Evolutionary conservation across 2,113 vertebrate genomes (phyloP).

Genomic region (Pseudolaguvia tuberculata): DNA sequence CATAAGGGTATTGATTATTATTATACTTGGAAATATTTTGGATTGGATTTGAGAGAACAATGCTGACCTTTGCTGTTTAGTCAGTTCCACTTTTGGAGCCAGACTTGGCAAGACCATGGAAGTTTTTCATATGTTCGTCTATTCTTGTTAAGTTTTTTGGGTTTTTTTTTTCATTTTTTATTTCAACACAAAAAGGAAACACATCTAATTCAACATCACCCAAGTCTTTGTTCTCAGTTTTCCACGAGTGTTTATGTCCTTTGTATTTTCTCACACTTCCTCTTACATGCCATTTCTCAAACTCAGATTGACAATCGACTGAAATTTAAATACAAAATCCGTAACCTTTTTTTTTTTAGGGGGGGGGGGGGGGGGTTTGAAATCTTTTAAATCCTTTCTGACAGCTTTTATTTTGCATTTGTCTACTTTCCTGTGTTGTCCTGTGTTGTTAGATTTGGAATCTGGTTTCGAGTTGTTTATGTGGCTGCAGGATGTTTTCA

Average conservation of each 20-base stretch:
- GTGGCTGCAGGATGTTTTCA: conserved; percentile 32
- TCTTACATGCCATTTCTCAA: background rate
- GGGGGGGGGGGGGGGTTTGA: too few species aligned
- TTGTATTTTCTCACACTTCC: conserved; percentile 2
- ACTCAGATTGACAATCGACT: conserved; percentile 9
- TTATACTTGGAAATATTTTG: conserved; percentile 44
- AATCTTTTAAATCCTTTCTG: too few species aligned
- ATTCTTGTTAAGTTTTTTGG: conserved; percentile 13
- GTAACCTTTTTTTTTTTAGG: background rate
- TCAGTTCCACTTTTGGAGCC: conserved; percentile 39
- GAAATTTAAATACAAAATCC: conserved; percentile 1
- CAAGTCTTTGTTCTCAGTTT: conserved; percentile 29
- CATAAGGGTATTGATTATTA: conserved; percentile 43
- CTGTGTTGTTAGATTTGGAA: conserved; percentile 22
- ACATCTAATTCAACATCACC: conserved; percentile 42
- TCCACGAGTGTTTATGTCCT: background rate
- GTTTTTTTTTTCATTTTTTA: conserved; percentile 30
- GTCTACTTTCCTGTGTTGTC: conserved; percentile 15
- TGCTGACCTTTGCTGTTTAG: conserved; percentile 47
- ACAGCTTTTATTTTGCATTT: conserved; percentile 7
- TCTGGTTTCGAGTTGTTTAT: background rate
- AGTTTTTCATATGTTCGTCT: conserved; percentile 36
- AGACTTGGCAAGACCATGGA: conserved; percentile 40
- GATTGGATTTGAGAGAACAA: conserved; percentile 47
- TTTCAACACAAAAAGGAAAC: conserved; percentile 39